phyloP scores from a whole-genome alignment of 2,113 vertebrate genomes.

The Symphodus melops region DNA sequence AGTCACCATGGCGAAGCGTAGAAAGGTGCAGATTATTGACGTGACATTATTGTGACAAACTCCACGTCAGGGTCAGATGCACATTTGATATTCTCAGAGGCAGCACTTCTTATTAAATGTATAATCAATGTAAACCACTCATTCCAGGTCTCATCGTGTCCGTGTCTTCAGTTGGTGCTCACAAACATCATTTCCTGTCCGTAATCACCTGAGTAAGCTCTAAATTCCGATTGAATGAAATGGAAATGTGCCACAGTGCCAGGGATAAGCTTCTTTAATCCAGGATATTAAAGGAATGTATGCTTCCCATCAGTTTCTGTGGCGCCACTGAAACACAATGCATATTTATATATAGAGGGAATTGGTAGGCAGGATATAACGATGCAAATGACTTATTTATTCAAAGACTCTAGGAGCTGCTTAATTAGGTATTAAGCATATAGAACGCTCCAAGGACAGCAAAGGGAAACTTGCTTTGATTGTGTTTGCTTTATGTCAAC shows the following conservation, averaged over 20 bases:
- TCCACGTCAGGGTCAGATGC: slow-evolving; percentile 8
- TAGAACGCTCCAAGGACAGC: background rate
- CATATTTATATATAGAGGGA: slow-evolving; percentile 6
- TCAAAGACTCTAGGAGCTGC: background rate
- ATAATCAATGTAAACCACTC: slow-evolving; percentile 1
- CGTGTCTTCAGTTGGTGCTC: slow-evolving; percentile 7
- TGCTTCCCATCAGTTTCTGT: slow-evolving; percentile 30
- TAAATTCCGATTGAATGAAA: slow-evolving; percentile 18
- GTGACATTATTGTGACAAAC: slow-evolving; percentile 7
- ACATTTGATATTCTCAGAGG: background rate
- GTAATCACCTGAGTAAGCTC: background rate
- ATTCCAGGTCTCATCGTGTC: background rate
- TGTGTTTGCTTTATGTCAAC: background rate
- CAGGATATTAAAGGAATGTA: slow-evolving; percentile 23
- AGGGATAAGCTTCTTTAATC: slow-evolving; percentile 31
- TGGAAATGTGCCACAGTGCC: slow-evolving; percentile 18
- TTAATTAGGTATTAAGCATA: background rate
- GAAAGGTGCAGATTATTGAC: slow-evolving; percentile 3
- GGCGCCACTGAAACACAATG: background rate
- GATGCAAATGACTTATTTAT: background rate
- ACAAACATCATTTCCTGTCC: slow-evolving; percentile 6
- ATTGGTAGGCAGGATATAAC: background rate
- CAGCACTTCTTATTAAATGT: background rate
- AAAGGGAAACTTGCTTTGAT: background rate
- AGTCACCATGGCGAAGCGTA: slow-evolving; percentile 10